Conservation (phyloP, 1,140 invertebrate genomes). For the Cepaea nemoralis region DNA sequence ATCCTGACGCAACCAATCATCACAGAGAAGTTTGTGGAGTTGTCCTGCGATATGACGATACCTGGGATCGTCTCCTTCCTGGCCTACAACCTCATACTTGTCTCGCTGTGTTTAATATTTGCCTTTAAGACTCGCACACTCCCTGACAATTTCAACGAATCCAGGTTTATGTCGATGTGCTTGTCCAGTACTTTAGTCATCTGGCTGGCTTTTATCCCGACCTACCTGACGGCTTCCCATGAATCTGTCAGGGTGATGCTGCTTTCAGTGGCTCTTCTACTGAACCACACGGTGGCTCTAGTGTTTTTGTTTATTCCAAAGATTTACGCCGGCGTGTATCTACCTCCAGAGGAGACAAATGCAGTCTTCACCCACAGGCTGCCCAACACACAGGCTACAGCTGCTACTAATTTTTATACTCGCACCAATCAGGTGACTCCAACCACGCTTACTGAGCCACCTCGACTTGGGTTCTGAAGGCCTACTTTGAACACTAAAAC, state of each 20-base stretch:
- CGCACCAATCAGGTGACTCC: slow-evolving; percentile 2
- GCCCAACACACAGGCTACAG: not conserved
- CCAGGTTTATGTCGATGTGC: slow-evolving; percentile 52
- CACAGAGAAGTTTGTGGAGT: slow-evolving; percentile 41
- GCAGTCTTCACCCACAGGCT: not conserved
- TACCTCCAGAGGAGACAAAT: slow-evolving; percentile 15
- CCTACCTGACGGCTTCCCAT: slow-evolving; percentile 38
- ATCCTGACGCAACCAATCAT: slow-evolving; percentile 36
- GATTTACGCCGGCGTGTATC: slow-evolving; percentile 75
- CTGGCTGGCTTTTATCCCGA: slow-evolving; percentile 45
- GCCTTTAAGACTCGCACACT: slow-evolving; percentile 78
- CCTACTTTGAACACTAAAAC: too few relatives aligned
- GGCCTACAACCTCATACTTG: slow-evolving; percentile 88
- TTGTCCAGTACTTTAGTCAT: slow-evolving; percentile 41
- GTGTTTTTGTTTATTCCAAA: slow-evolving; percentile 54
- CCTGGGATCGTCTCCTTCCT: slow-evolving; percentile 67
- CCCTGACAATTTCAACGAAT: slow-evolving; percentile 46
- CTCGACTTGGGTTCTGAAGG: not conserved
- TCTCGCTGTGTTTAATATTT: slow-evolving; percentile 88
- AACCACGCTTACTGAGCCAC: not conserved
- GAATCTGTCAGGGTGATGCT: slow-evolving; percentile 46
- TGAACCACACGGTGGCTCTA: slow-evolving; percentile 49
- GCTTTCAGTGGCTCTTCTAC: slow-evolving; percentile 49
- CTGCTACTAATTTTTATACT: not conserved
- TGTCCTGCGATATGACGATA: slow-evolving; percentile 32